A percentile compares a stretch with the other conserved stretches of the same genome.
phyloP scores from a whole-genome alignment of 2,888 invertebrate genomes.

The Stenchaetothrips biformis region DNA sequence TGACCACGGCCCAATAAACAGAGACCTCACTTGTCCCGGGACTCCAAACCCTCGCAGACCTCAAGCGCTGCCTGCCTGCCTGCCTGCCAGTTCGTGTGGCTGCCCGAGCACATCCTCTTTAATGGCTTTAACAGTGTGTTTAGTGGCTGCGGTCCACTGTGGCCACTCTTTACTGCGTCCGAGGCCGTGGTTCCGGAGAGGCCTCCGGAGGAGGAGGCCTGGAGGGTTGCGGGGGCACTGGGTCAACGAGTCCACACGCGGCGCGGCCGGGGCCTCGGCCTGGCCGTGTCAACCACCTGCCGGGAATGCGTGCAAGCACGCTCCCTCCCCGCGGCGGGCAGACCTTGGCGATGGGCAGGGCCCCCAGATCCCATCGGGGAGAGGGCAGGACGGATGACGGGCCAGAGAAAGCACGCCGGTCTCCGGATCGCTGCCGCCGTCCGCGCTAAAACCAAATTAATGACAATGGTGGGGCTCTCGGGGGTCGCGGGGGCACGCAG shows the following conservation, averaged over 20 bases:
- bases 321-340: not conserved
- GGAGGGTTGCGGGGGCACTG: not conserved
- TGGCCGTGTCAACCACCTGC: constrained; percentile 12
- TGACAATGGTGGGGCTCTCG: not conserved
- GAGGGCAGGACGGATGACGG: not conserved
- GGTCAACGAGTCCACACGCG: constrained; percentile 3
- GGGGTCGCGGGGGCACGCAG: not conserved
- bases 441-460: not conserved
- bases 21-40: not conserved
- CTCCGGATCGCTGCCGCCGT: not conserved
- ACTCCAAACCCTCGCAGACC: not conserved
- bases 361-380: not conserved
- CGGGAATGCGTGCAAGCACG: constrained; percentile 15
- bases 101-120: too few relatives aligned
- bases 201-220: not conserved
- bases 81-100: too few relatives aligned
- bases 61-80: too few relatives aligned
- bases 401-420: not conserved
- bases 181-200: not conserved
- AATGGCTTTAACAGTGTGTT: not conserved
- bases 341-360: not conserved
- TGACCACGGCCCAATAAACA: too few relatives aligned
- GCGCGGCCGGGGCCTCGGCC: not conserved
- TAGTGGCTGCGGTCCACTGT: not conserved
- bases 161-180: not conserved